These are phyloP conservation scores for Idaea straminata DNA, from an alignment of 2,888 invertebrate genomes.

Conservation along the genomic window DNA sequence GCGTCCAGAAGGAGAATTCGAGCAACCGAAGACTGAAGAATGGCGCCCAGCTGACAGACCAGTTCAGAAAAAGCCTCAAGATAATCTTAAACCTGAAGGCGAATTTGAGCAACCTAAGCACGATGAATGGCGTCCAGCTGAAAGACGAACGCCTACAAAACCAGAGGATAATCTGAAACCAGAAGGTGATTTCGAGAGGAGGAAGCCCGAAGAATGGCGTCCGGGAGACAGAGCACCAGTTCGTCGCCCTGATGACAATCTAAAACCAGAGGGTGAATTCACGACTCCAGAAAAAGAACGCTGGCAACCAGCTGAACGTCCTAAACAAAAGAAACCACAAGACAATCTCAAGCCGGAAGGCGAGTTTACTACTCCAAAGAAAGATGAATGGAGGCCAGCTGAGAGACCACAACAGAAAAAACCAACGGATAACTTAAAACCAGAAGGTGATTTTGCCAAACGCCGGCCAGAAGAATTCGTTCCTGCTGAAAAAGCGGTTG, in stretches of 20 bases:
- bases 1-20: slow-evolving; percentile 77
- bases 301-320: slow-evolving; percentile 75
- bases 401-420: slow-evolving; percentile 68
- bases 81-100: slow-evolving; percentile 80
- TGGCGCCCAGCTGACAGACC: slow-evolving; percentile 45
- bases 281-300: slow-evolving; percentile 54
- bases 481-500: slow-evolving; percentile 65
- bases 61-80: slow-evolving; percentile 35
- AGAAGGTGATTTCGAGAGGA: slow-evolving; percentile 70
- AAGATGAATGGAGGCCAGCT: slow-evolving; percentile 64
- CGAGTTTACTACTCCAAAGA: slow-evolving; percentile 52
- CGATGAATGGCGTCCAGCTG: slow-evolving; percentile 55
- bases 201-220: slow-evolving; percentile 52
- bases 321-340: slow-evolving; percentile 62
- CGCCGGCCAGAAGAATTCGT: slow-evolving; percentile 68
- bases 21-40: slow-evolving; percentile 39
- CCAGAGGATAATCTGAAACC: slow-evolving; percentile 76
- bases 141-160: slow-evolving; percentile 58
- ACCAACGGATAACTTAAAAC: slow-evolving; percentile 48
- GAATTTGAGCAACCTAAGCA: slow-evolving; percentile 57
- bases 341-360: slow-evolving; percentile 77
- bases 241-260: slow-evolving; percentile 80
- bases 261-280: slow-evolving; percentile 80
- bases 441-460: slow-evolving; percentile 58
- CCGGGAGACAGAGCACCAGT: slow-evolving; percentile 74